These are phyloP conservation scores for Dicerorhinus sumatrensis DNA, from an alignment of 2,113 vertebrate species.

Conservation along the genomic window DNA sequence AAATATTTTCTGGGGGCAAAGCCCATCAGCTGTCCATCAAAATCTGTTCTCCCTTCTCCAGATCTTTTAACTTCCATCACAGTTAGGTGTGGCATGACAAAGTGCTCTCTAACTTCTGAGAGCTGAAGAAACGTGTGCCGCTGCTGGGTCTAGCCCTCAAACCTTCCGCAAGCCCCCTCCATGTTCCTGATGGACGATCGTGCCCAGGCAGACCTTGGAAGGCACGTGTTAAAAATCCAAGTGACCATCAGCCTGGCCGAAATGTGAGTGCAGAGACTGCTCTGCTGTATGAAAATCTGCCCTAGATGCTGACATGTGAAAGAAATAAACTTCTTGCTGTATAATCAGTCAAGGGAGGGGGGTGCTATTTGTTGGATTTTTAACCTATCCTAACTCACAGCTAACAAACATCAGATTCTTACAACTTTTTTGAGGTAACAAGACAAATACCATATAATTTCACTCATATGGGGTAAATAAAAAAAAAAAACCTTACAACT, in stretches of 20 bases:
- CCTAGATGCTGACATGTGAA: neutral
- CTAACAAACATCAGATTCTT: neutral
- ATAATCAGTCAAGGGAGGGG: neutral
- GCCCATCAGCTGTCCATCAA: neutral
- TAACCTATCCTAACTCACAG: neutral
- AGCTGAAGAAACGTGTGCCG: neutral
- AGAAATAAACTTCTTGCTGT: neutral
- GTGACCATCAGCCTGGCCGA: neutral
- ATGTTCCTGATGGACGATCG: neutral
- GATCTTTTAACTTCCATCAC: no score
- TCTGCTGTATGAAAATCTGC: neutral
- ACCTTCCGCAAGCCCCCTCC: neutral
- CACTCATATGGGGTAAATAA: no score
- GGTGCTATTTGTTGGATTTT: neutral
- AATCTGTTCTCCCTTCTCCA: neutral
- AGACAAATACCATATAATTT: no score
- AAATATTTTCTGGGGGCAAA: neutral
- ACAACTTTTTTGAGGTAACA: neutral
- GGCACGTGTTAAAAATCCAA: neutral
- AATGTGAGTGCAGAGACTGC: neutral
- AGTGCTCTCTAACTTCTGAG: neutral
- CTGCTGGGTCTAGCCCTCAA: neutral
- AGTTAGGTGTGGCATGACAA: neutral
- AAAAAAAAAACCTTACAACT: neutral
- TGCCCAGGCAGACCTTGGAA: neutral